Evolutionary conservation across 2,113 vertebrate genomes (phyloP).

Genomic region (Dicentrarchus labrax): DNA sequence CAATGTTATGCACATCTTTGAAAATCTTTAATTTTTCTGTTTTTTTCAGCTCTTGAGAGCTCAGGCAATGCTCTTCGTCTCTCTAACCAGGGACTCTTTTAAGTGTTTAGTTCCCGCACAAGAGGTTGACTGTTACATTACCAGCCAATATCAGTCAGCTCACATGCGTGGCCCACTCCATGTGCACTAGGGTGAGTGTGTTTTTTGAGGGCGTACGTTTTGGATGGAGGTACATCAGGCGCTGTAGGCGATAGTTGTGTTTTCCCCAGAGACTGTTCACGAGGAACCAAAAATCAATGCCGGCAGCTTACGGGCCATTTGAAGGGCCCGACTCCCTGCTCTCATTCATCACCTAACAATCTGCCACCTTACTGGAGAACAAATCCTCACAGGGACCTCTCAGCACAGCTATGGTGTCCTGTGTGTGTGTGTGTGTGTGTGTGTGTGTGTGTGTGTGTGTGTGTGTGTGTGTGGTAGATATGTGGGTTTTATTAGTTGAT

Average conservation of each 20-base stretch:
- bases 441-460: background rate
- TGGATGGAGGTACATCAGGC: conserved; percentile 38
- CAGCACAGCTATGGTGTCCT: conserved; percentile 18
- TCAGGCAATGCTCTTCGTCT: background rate
- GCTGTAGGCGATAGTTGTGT: conserved; percentile 49
- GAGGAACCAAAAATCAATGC: conserved; percentile 69
- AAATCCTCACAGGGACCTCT: conserved; percentile 51
- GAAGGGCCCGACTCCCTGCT: conserved; percentile 57
- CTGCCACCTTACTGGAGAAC: conserved; percentile 49
- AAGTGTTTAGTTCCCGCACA: conserved; percentile 9
- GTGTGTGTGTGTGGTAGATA: background rate
- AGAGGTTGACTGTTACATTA: conserved; percentile 29
- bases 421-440: background rate
- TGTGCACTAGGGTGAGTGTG: conserved; percentile 20
- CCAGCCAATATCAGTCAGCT: conserved; percentile 34
- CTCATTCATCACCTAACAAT: conserved; percentile 73
- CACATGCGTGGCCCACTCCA: conserved; percentile 7
- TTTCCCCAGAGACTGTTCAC: conserved; percentile 54
- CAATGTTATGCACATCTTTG: background rate
- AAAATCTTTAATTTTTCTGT: background rate
- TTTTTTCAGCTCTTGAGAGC: background rate
- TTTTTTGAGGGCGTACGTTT: conserved; percentile 29
- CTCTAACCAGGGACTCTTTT: conserved; percentile 11
- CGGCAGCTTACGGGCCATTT: conserved; percentile 65
- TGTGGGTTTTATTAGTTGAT: conserved; percentile 43